Evolutionary conservation across 2,888 invertebrate species (phyloP).

Genomic region (Synanthedon tipuliformis): DNA sequence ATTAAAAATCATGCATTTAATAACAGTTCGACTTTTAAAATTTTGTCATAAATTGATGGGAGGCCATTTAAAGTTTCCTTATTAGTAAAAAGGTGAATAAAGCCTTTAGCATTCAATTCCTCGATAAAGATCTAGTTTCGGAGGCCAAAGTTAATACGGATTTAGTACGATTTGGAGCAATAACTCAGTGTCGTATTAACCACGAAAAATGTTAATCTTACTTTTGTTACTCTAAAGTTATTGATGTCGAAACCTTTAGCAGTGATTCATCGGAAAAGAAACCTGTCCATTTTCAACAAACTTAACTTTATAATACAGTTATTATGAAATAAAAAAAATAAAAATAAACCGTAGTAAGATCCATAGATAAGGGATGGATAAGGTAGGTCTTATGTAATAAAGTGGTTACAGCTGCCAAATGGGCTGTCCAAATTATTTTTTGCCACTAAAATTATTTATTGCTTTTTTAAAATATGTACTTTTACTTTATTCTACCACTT

Average conservation of each 20-base stretch:
- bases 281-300: background rate
- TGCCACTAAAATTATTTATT: too few relatives aligned
- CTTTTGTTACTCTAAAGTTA: slow-evolving; percentile 9
- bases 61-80: background rate
- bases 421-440: too few relatives aligned
- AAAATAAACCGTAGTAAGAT: too few relatives aligned
- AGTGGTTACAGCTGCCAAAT: too few relatives aligned
- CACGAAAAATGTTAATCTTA: slow-evolving; percentile 13
- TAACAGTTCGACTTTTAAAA: background rate
- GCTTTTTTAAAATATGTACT: too few relatives aligned
- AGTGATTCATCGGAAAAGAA: slow-evolving; percentile 6
- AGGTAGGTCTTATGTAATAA: too few relatives aligned
- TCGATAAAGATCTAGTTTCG: slow-evolving; percentile 7
- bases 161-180: slow-evolving; percentile 8
- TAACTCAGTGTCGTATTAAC: slow-evolving; percentile 19
- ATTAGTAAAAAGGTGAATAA: background rate
- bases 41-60: background rate
- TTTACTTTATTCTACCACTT: too few relatives aligned
- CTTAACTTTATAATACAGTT: too few relatives aligned
- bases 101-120: slow-evolving; percentile 3
- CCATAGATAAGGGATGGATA: too few relatives aligned
- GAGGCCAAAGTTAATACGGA: slow-evolving; percentile 7
- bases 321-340: too few relatives aligned
- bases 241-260: slow-evolving; percentile 5
- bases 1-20: too few relatives aligned